Evolutionary conservation across 1,140 invertebrate genomes (phyloP), one percentile per base, ranked within the genome.

Genomic region (Holotrichia oblita): DNA sequence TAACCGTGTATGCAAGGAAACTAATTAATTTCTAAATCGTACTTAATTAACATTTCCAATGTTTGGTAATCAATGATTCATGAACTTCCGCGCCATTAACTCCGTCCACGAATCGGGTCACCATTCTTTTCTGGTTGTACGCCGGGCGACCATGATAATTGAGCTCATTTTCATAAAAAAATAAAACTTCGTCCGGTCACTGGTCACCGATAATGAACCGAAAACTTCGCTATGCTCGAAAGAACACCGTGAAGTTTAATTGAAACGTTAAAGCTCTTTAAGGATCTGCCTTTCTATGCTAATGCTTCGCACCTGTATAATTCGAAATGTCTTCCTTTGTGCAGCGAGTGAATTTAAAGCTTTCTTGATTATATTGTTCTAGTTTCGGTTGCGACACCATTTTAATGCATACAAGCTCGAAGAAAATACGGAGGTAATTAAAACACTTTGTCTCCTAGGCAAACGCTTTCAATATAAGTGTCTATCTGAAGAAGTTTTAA

Each of bases 71-170:
- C 20, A 40, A 20, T 40, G 20, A 77, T 64, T 55, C 55, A 77
- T 77, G 44, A 64, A 59, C 34, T 77, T 77, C 76, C 22, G 14
- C 7, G 17, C 76, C 76, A 77, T 77, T 77, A 77, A 77, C 12
- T 75, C 12, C 10, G n/a, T 76, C 41, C 17, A 34, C 44, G 20
- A 61, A 40, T 73, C 34, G 41, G 73, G 7, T 27, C 73, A 42
- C 73, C 34, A 14, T 20, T 41, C 14, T 74, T 74, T 74, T 17
- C 34, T 40, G 17, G 14, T 20, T 40, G 14, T 73, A 3, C 41
- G 34, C 9, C 40, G 73, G 20, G 14, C 73, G 73, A 2, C 64
- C 64, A 20, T 48, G 17, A 42, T 42, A 17, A 41, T 74, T 40
- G 40, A 6, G 6, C 17, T 22, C 34, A 74, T 74, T 74, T 74